These are phyloP conservation scores for Megaceryle torquata DNA, from an alignment of 2,113 vertebrate genomes.

Conservation along the genomic window DNA sequence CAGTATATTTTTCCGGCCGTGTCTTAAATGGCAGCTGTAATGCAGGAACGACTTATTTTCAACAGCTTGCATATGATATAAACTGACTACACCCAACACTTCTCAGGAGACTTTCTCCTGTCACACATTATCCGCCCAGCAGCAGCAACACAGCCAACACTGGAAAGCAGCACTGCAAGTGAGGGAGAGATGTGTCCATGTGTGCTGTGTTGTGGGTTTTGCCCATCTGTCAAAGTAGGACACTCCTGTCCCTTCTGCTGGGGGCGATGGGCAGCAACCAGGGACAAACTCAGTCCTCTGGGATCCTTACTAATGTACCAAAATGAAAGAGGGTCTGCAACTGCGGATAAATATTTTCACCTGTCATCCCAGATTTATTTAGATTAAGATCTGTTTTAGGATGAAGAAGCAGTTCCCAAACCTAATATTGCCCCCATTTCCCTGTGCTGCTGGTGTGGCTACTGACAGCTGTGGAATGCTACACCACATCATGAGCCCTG, in stretches of 20 bases:
- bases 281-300: accelerated
- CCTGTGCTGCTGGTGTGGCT: neutral
- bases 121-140: accelerated
- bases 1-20: neutral
- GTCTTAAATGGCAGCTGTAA: neutral
- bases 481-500: accelerated
- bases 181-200: too few relatives aligned
- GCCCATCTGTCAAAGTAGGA: too few relatives aligned
- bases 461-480: accelerated
- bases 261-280: accelerated
- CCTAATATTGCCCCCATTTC: neutral
- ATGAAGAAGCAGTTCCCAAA: neutral
- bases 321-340: neutral
- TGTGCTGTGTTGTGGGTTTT: too few relatives aligned
- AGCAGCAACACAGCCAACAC: neutral
- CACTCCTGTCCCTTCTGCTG: accelerated
- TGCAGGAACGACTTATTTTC: neutral
- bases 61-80: neutral
- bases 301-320: accelerated
- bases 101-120: neutral
- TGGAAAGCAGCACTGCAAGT: neutral
- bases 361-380: neutral
- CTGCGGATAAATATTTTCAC: neutral
- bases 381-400: neutral
- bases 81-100: neutral